Evolutionary conservation across 2,113 vertebrate genomes (phyloP), one percentile per base, ranked within the genome.

Genomic region (Megalops atlanticus): DNA sequence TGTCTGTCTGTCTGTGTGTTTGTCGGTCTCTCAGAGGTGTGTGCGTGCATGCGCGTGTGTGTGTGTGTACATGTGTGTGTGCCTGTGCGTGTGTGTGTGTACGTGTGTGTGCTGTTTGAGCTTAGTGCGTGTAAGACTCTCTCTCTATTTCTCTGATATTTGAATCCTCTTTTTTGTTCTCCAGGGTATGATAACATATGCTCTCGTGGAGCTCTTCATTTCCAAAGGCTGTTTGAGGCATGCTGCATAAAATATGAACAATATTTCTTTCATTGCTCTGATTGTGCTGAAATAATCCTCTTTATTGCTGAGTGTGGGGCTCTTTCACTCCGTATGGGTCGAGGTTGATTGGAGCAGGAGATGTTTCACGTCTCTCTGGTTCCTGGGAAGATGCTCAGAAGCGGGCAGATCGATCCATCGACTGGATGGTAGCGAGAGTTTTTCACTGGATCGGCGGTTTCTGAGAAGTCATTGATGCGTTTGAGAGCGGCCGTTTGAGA

Each of bases 1-100:
- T 64, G 4, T 64, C 21, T 4, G 33, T 35, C 16, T 81, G 70
- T 73, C 43, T 80, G 15, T 73, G 41, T 73, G 41, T 80, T 69
- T 80, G 16, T 73, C 24, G 38, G n/a, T 52, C 21, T 36, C 43
- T 45, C 43, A 10, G 43, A 45, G 6, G 43, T 10, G 43, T 68
- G 41, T 49, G 78, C 24, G 78, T 27, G 39, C n/a, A n/a, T n/a
- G n/a, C n/a, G n/a, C n/a, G n/a, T n/a, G n/a, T n/a, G n/a, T n/a
- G n/a, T n/a, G n/a, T n/a, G n/a, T n/a, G n/a, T n/a, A n/a, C n/a
- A n/a, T n/a, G n/a, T n/a, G n/a, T n/a, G n/a, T n/a, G n/a, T n/a
- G n/a, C n/a, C n/a, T n/a, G n/a, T n/a, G n/a, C n/a, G n/a, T n/a
- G n/a, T n/a, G n/a, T n/a, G n/a, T n/a, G n/a, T n/a, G n/a, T 49